Evolutionary conservation across 1,140 invertebrate species (phyloP).

Genomic region (Sipha flava): DNA sequence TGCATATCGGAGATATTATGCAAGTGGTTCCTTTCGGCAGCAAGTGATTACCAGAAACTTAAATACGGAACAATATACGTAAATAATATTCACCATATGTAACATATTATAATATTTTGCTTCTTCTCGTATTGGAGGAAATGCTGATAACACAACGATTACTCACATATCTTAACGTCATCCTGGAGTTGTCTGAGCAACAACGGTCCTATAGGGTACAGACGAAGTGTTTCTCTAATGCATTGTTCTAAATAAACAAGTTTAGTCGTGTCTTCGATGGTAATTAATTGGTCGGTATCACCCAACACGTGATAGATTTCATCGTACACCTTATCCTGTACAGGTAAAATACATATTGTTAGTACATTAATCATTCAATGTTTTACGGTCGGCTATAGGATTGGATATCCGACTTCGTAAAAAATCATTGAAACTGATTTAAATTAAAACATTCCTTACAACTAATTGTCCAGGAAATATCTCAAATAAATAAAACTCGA

Average conservation of each 20-base stretch:
- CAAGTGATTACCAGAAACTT: conserved; percentile 6
- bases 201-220: conserved; percentile 52
- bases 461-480: too few species aligned
- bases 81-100: background rate
- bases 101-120: too few species aligned
- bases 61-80: background rate
- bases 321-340: conserved; percentile 43
- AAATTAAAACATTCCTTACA: too few species aligned
- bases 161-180: conserved; percentile 45
- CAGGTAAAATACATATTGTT: conserved; percentile 36
- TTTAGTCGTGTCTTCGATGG: conserved; percentile 48
- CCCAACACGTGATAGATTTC: conserved; percentile 49
- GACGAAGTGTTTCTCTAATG: conserved; percentile 35
- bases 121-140: too few species aligned
- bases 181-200: conserved; percentile 49
- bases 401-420: too few species aligned
- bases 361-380: too few species aligned
- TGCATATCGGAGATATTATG: conserved; percentile 52
- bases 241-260: conserved; percentile 37
- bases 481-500: too few species aligned
- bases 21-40: conserved; percentile 58
- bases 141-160: too few species aligned
- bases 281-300: conserved; percentile 43
- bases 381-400: too few species aligned
- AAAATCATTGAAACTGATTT: too few species aligned